phyloP scores from a whole-genome alignment of 2,797 vertebrate genomes.

The Aulostomus chinensis region DNA sequence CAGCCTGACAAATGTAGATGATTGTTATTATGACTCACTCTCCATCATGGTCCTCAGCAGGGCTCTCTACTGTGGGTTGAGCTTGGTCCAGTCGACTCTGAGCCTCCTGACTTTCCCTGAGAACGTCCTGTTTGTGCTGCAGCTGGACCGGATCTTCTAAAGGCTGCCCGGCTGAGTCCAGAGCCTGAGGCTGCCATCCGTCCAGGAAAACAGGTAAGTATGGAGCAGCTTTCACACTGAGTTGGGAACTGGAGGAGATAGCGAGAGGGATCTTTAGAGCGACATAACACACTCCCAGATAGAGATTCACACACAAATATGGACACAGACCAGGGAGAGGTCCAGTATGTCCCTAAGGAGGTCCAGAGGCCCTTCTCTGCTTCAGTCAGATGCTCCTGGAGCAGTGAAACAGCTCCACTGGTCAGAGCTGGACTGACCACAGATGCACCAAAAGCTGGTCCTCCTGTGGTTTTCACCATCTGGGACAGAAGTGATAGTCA shows the following conservation, averaged over 20 bases:
- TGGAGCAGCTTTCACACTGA: constrained; percentile 55
- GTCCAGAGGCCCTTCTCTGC: constrained; percentile 81
- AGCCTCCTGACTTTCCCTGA: constrained; percentile 42
- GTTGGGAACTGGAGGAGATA: constrained; percentile 59
- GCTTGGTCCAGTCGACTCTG: constrained; percentile 2
- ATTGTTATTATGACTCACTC: too few species aligned
- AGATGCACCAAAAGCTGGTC: constrained; percentile 66
- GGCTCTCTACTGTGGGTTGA: background rate
- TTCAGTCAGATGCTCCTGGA: constrained; percentile 75
- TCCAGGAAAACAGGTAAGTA: constrained; percentile 83
- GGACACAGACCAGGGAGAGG: constrained; percentile 41
- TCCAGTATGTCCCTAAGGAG: constrained; percentile 86
- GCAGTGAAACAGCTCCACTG: constrained; percentile 79
- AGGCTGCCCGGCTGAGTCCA: constrained; percentile 63
- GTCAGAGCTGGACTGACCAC: constrained; percentile 84
- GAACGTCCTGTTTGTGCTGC: constrained; percentile 82
- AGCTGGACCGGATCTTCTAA: constrained; percentile 82
- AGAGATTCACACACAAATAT: background rate
- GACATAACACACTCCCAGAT: background rate
- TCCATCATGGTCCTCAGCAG: constrained; percentile 5
- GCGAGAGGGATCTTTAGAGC: constrained; percentile 2
- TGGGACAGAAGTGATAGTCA: constrained; percentile 39
- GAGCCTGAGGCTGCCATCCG: constrained; percentile 80
- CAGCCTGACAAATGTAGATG: too few species aligned
- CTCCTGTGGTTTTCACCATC: constrained; percentile 84